Base-by-base conservation (phyloP, 2,797 vertebrate species). In the Bradypus variegatus region DNA sequence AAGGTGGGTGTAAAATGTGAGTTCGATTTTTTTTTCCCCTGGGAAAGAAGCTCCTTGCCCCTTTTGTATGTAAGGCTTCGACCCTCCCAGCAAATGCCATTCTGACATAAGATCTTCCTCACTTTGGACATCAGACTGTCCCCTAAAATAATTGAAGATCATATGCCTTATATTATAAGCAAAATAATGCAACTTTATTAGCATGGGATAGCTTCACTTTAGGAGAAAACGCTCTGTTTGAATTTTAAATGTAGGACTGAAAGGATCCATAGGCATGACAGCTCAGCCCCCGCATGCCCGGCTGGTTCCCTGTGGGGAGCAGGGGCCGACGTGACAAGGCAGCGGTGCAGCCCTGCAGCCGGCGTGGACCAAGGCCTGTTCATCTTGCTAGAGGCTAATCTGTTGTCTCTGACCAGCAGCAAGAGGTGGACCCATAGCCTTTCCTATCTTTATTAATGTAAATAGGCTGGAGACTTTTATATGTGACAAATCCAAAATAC, bases 231-330 rank as follows among this genome's bases (percentile, higher is more conserved):
- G 31, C 31, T 55, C 27, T 21, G 13, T 31, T 5, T 81, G 85
- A 80, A 77, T 60, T 25, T 29, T 53, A 80, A 50, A 5, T 9
- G 3, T 31, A 13, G 8, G 33, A 55, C 23, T 45, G 4, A 38
- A 45, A 25, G 64, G 2, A 29, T 65, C 10, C 0, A 0, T 2
- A 27, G 64, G 38, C 29, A 2, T 14, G 41, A 33, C 5, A 3
- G 31, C 8, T 0, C 11, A 3, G 69, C 8, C 9, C 14, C 1
- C 29, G 9, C 27, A 36, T 0, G 7, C 19, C 18, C 1, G 15
- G 19, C 36, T 38, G 58, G 29, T 10, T 5, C 9, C 62, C 12
- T 1, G 3, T 15, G 19, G 64, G 12, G 19, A 55, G 25, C 5
- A 25, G 1, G 23, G 5, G 19, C 13, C 9, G 6, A 19, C 5